Percentiles rank a stretch among this genome's conserved stretches.
Evolutionary conservation across 37 sponge, comb jelly and placozoan genomes (phyloP).

Genomic region (Aplysina aerophoba): DNA sequence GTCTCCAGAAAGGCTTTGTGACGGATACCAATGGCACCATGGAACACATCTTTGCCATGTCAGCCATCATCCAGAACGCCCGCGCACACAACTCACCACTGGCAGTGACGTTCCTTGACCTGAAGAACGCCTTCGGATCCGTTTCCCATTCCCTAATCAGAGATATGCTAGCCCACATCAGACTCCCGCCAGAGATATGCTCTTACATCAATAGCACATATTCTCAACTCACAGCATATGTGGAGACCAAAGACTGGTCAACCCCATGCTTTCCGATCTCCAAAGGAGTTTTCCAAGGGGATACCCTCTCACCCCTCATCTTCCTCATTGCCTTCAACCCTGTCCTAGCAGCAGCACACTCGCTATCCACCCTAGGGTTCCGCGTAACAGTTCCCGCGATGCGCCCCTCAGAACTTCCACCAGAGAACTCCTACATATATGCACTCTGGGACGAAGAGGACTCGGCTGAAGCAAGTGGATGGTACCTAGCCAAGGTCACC

Average conservation of each 20-base stretch:
- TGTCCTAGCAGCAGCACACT: background rate
- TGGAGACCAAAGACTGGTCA: constrained; percentile 32
- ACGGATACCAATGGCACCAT: constrained; percentile 10
- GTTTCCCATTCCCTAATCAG: constrained; percentile 16
- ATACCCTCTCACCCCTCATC: constrained; percentile 13
- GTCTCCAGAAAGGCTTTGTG: constrained; percentile 40
- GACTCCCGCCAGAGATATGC: constrained; percentile 13
- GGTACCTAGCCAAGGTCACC: too few species aligned
- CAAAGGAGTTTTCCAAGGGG: constrained; percentile 13
- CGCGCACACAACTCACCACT: constrained; percentile 17
- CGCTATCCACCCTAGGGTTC: background rate
- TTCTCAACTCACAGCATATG: constrained; percentile 21
- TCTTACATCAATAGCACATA: constrained; percentile 9
- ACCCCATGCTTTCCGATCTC: constrained; percentile 2
- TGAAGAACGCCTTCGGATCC: constrained; percentile 57
- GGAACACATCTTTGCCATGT: constrained; percentile 46
- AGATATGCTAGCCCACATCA: constrained; percentile 11
- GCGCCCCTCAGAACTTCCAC: too few species aligned
- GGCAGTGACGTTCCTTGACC: constrained; percentile 42
- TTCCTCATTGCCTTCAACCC: constrained; percentile 14
- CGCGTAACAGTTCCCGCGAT: background rate
- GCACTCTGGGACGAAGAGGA: too few species aligned
- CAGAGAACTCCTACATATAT: too few species aligned
- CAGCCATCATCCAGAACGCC: constrained; percentile 45
- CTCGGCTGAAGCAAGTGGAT: too few species aligned